Base-by-base conservation (phyloP, 2,888 invertebrate genomes). In the Erebia aethiops region DNA sequence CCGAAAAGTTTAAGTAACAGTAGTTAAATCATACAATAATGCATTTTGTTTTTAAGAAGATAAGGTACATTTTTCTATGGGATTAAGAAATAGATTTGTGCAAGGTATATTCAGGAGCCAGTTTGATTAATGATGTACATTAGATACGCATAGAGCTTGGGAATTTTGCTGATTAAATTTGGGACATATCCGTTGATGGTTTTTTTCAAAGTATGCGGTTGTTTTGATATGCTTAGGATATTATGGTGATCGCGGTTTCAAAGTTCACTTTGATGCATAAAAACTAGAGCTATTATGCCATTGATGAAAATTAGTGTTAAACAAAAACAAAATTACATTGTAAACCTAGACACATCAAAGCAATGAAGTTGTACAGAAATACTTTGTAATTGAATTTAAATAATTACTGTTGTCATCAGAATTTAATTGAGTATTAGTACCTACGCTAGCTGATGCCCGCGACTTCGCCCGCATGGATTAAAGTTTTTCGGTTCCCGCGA, bases 91-190 rank as follows among this genome's bases (percentile, higher is more conserved):
- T 61, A 60, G 51, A 56, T 41, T 49, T 52, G 54, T 56, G 66
- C 52, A n/a, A n/a, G 46, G 46, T 51, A 65, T 76, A 78, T 67
- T 66, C 67, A 71, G 75, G 75, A 77, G 79, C 74, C 1, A 72
- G 72, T 73, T 78, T 82, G 84, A 84, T 82, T 81, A 84, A 84
- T 83, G 82, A 82, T 80, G 61, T 71, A 74, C 61, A 83, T 83
- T 83, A 77, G 81, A 77, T 78, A 81, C 81, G 81, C 81, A 74
- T 75, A 77, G 74, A 80, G 80, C 80, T 81, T 82, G 83, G 81
- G 82, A 82, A 82, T 78, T 72, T 67, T 58, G 76, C 77, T 81
- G 80, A 83, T 82, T 82, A 81, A 75, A 81, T 78, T 78, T 78
- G 78, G 81, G 77, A 79, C 77, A 76, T 76, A 79, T 79, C 77